Conservation (phyloP, 2,797 vertebrate species). For the Poecilia picta region DNA sequence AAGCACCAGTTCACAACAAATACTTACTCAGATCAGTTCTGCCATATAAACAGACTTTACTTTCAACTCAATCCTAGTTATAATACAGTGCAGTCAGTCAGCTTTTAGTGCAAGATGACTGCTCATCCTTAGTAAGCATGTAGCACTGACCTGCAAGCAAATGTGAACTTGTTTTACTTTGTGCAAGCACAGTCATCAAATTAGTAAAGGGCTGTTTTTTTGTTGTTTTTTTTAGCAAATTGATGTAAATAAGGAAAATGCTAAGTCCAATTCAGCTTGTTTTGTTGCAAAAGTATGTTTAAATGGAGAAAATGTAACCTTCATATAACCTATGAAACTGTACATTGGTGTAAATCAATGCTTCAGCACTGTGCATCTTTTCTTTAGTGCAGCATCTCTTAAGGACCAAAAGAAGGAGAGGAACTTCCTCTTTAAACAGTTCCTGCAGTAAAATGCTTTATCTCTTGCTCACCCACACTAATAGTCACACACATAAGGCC, state of each 20-base stretch:
- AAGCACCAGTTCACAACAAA: constrained; percentile 4
- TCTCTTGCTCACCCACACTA: constrained; percentile 62
- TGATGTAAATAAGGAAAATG: neutral
- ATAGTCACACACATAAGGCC: constrained; percentile 66
- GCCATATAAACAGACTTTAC: neutral
- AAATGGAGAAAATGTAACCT: neutral
- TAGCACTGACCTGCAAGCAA: neutral
- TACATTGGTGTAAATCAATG: neutral
- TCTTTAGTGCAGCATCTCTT: constrained; percentile 9
- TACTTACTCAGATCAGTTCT: neutral
- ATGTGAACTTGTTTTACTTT: neutral
- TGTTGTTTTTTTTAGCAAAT: constrained; percentile 1
- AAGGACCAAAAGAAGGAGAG: constrained; percentile 20
- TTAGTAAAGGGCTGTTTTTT: constrained; percentile 45
- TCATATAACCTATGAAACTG: neutral
- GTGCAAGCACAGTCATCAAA: constrained; percentile 34
- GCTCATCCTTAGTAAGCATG: neutral
- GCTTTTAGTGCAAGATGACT: neutral
- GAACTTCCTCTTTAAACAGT: constrained; percentile 54
- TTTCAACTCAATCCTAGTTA: neutral
- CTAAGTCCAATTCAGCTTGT: neutral
- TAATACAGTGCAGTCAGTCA: neutral
- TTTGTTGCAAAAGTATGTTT: neutral
- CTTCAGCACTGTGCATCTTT: constrained; percentile 13
- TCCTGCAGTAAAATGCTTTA: constrained; percentile 60